These are phyloP conservation scores for Plagodis dolabraria DNA, from an alignment of 2,888 invertebrate genomes.

Conservation along the genomic window DNA sequence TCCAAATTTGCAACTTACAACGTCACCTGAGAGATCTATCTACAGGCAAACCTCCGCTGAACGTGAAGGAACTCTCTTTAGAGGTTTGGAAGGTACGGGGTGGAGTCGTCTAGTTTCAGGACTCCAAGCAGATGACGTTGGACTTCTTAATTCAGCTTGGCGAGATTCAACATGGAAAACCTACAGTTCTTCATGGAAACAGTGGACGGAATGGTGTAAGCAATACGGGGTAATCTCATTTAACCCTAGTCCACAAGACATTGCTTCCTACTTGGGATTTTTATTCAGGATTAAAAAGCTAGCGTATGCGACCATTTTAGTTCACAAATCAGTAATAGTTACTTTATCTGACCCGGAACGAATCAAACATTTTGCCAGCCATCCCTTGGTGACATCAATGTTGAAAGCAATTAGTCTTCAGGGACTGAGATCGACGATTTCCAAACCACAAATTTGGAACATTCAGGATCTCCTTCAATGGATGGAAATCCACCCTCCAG, in stretches of 20 bases:
- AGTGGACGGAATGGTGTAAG: no score
- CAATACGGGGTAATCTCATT: no score
- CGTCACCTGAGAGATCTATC: background rate
- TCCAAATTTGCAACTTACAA: background rate
- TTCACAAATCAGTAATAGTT: background rate
- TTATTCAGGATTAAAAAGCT: background rate
- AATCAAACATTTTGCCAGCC: background rate
- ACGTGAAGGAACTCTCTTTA: background rate
- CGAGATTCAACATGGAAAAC: background rate
- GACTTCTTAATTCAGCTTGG: background rate
- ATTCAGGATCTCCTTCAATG: no score
- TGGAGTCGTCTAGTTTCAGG: background rate
- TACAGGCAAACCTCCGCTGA: background rate
- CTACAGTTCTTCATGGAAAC: background rate
- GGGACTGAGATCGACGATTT: no score
- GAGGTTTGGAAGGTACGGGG: slow-evolving; percentile 1
- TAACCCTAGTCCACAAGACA: no score
- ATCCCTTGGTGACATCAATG: background rate
- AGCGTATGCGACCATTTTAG: background rate
- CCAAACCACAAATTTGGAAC: no score
- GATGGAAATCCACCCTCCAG: no score
- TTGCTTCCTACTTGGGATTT: no score
- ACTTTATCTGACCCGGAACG: background rate
- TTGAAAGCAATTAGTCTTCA: background rate
- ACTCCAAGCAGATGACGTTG: background rate